Conservation (phyloP, 2,888 invertebrate species). For the Tupiocoris notatus region DNA sequence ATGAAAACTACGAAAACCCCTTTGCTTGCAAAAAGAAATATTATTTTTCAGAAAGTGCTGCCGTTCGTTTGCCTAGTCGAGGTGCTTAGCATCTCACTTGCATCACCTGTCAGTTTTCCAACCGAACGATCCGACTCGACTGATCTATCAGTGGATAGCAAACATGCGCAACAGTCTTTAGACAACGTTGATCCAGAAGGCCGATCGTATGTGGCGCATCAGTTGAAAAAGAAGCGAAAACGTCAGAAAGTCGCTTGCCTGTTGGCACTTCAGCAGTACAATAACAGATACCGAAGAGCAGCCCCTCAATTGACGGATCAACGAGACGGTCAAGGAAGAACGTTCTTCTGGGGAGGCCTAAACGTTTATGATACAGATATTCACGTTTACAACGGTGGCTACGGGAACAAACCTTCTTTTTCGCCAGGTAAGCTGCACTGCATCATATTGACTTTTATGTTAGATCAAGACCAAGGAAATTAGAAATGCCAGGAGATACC, state of each 20-base stretch:
- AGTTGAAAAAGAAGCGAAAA: constrained; percentile 17
- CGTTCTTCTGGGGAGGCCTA: constrained; percentile 35
- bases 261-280: constrained; percentile 6
- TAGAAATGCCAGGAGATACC: too few species aligned
- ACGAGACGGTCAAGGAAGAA: constrained; percentile 25
- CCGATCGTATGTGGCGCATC: background rate
- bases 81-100: background rate
- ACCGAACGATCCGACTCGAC: constrained; percentile 5
- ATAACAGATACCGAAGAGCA: constrained; percentile 1
- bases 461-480: too few species aligned
- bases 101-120: constrained; percentile 23
- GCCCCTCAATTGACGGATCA: background rate
- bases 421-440: constrained; percentile 26
- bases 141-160: constrained; percentile 3
- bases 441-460: too few species aligned
- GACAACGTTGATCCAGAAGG: background rate
- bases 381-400: constrained; percentile 36
- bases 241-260: constrained; percentile 12
- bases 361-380: constrained; percentile 42
- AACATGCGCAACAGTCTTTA: background rate
- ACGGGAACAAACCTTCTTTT: constrained; percentile 16
- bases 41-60: constrained; percentile 3
- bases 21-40: background rate
- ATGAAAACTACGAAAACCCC: too few species aligned
- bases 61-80: background rate